Conservation (phyloP, 2,797 vertebrate genomes). For the Crenuchus spilurus region DNA sequence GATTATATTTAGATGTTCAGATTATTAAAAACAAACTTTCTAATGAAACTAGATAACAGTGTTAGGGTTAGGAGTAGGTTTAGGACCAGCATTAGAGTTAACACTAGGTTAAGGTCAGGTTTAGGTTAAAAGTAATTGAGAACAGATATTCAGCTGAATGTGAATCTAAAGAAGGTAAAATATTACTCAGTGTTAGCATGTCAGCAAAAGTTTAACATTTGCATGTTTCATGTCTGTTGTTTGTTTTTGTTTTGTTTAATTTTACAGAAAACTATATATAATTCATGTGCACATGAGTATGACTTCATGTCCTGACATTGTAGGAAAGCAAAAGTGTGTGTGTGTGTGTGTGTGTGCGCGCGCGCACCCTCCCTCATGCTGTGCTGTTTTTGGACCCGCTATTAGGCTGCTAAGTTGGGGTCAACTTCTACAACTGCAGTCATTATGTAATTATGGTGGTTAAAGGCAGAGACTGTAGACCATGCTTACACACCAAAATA, state of each 20-base stretch:
- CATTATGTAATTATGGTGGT: slow-evolving; percentile 80
- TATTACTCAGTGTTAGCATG: no score
- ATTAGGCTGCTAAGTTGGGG: slow-evolving; percentile 68
- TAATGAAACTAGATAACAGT: no score
- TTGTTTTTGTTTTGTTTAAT: slow-evolving; percentile 51
- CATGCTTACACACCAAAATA: slow-evolving; percentile 66
- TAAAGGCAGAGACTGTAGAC: slow-evolving; percentile 68
- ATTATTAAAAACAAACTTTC: no score
- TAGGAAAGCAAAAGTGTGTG: background rate
- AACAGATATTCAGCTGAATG: no score
- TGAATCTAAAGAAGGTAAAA: no score
- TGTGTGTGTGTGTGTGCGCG: background rate
- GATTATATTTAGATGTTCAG: no score
- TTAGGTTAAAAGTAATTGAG: no score
- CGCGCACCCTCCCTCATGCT: slow-evolving; percentile 1
- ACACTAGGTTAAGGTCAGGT: no score
- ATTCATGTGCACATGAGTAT: background rate
- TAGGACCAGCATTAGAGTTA: no score
- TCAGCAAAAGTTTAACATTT: no score
- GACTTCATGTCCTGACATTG: slow-evolving; percentile 8
- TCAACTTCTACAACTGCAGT: slow-evolving; percentile 70
- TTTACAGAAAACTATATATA: slow-evolving; percentile 29
- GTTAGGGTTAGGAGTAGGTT: no score
- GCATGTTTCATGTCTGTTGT: background rate
- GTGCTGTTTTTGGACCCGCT: slow-evolving; percentile 66